Conservation (phyloP, 2,113 vertebrate species). For the Anseranas semipalmata region DNA sequence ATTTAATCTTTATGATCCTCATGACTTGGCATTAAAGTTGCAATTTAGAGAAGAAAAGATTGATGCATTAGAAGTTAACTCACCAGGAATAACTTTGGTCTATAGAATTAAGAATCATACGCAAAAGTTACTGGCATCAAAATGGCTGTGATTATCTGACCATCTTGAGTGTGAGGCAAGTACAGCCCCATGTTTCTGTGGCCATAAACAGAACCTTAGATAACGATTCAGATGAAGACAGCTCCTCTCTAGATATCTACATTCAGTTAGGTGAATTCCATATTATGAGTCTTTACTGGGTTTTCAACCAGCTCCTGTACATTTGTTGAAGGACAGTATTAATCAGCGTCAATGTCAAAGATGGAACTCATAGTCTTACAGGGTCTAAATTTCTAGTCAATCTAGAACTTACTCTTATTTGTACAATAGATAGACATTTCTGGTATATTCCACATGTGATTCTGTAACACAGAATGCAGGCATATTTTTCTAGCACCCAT, state of each 20-base stretch:
- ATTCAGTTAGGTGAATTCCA: background rate
- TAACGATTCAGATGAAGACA: background rate
- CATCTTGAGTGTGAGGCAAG: background rate
- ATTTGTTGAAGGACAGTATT: background rate
- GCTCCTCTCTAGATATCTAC: background rate
- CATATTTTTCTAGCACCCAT: background rate
- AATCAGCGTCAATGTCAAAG: background rate
- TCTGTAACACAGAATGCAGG: background rate
- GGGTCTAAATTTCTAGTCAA: background rate
- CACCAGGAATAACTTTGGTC: background rate
- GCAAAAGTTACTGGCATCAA: background rate
- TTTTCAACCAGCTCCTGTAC: background rate
- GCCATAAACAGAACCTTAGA: background rate
- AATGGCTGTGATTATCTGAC: background rate
- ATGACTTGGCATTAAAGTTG: background rate
- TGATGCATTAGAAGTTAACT: background rate
- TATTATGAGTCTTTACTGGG: background rate
- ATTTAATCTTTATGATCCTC: background rate
- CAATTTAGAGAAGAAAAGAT: background rate
- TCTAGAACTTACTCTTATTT: background rate
- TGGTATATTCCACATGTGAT: background rate
- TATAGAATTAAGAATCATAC: background rate
- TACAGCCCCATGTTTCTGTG: background rate
- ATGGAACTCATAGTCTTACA: accelerated
- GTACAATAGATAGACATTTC: background rate